These are phyloP conservation scores for Dolomedes plantarius DNA, from an alignment of 2,888 invertebrate species.

Conservation along the genomic window DNA sequence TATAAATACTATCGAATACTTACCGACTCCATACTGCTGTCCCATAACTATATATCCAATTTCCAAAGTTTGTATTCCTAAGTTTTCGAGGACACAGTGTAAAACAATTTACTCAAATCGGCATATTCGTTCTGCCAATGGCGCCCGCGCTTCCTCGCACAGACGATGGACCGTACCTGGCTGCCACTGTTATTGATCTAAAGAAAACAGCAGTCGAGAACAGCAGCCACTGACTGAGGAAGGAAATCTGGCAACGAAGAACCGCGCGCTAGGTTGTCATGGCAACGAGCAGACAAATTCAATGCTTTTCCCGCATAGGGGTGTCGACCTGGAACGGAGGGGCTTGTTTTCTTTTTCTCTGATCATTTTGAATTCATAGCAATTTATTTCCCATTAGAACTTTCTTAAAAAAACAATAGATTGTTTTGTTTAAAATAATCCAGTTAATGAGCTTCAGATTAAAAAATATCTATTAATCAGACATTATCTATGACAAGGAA, in stretches of 20 bases:
- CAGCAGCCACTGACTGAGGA: constrained; percentile 57
- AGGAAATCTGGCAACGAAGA: constrained; percentile 54
- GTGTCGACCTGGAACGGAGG: constrained; percentile 35
- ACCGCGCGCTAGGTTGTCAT: constrained; percentile 62
- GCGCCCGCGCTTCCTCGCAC: constrained; percentile 12
- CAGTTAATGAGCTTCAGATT: too few species aligned
- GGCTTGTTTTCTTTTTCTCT: background rate
- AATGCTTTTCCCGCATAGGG: constrained; percentile 67
- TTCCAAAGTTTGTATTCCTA: constrained; percentile 3
- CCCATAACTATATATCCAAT: constrained; percentile 23
- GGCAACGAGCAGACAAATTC: constrained; percentile 56
- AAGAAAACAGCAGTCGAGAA: constrained; percentile 28
- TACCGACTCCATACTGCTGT: constrained; percentile 43
- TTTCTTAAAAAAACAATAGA: too few species aligned
- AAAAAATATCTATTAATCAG: too few species aligned
- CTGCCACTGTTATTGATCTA: constrained; percentile 40
- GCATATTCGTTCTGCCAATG: constrained; percentile 2
- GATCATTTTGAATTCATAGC: too few species aligned
- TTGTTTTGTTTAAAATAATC: too few species aligned
- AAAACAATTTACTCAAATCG: background rate
- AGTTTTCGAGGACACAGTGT: background rate
- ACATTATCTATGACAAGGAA: too few species aligned
- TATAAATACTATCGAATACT: background rate
- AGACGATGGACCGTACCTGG: background rate
- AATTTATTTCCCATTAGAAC: too few species aligned